Conservation (phyloP, 2,888 invertebrate genomes). For the Hermaeophaga mercurialis region DNA sequence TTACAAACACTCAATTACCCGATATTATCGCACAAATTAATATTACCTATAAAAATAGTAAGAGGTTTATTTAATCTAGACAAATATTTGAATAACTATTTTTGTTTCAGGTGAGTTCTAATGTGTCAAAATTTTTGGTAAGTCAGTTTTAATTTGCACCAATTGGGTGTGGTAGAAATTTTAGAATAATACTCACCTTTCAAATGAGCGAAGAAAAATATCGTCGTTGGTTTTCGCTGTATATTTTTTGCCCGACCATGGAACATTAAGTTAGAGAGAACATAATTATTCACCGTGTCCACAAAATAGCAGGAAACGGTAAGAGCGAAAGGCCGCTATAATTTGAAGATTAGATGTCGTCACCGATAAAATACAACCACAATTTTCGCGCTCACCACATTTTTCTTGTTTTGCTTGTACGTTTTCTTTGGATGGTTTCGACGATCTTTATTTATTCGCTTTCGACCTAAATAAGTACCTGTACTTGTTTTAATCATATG, state of each 20-base stretch:
- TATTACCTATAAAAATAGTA: no score
- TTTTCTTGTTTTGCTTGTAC: background rate
- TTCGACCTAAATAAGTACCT: background rate
- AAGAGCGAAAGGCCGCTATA: conserved; percentile 14
- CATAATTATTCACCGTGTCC: conserved; percentile 20
- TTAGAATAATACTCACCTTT: no score
- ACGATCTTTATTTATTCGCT: no score
- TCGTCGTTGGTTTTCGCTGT: background rate
- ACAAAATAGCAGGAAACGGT: conserved; percentile 14
- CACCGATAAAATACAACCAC: conserved; percentile 16
- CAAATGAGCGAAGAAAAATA: background rate
- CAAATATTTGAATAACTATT: no score
- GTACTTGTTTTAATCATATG: background rate
- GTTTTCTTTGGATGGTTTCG: background rate
- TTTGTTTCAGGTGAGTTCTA: no score
- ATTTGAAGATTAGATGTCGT: conserved; percentile 17
- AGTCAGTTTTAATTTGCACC: no score
- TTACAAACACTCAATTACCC: no score
- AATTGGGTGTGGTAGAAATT: no score
- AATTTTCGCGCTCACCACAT: background rate
- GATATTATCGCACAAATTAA: no score
- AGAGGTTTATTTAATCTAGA: no score
- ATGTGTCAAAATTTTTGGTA: no score
- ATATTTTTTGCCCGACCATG: conserved; percentile 8
- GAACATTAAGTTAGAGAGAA: conserved; percentile 18